Evolutionary conservation across 2,888 invertebrate genomes (phyloP).

Genomic region (Diplazon laetatorius): DNA sequence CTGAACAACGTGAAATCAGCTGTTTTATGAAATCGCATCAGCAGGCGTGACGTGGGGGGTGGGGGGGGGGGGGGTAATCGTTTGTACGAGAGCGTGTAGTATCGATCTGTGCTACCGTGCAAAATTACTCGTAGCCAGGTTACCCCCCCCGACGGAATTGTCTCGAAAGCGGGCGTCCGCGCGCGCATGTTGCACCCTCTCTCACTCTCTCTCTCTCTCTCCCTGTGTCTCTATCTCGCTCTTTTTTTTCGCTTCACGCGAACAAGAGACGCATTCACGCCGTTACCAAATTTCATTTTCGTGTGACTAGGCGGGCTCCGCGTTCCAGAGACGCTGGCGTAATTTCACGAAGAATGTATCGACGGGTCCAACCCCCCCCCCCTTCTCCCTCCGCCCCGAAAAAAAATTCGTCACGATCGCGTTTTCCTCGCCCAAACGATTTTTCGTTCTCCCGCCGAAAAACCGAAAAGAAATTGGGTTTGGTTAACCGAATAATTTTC

Average conservation of each 20-base stretch:
- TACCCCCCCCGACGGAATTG: conserved; percentile 26
- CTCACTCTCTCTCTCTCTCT: neutral
- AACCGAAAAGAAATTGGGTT: too few species aligned
- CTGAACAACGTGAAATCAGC: conserved; percentile 60
- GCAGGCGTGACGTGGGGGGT: conserved; percentile 64
- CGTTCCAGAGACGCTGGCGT: conserved; percentile 8
- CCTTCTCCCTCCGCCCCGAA: neutral
- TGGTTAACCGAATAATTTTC: too few species aligned
- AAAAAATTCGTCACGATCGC: conserved; percentile 41
- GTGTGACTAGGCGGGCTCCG: conserved; percentile 9
- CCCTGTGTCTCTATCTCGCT: neutral
- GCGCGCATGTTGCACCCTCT: conserved; percentile 23
- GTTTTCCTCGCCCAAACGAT: conserved; percentile 24
- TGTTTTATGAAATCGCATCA: conserved; percentile 62
- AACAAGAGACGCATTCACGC: conserved; percentile 50
- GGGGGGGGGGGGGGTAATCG: conserved; percentile 62
- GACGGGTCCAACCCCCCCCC: neutral
- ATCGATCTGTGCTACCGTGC: conserved; percentile 60
- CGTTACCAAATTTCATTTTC: conserved; percentile 50
- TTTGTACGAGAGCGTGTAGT: conserved; percentile 57
- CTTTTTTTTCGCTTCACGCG: conserved; percentile 1
- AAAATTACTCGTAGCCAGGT: conserved; percentile 58
- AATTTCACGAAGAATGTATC: conserved; percentile 44
- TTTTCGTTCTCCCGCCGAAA: neutral
- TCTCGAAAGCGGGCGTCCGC: conserved; percentile 13